Conservation (phyloP, 2,797 vertebrate species). For the Mormyrus hasselquistii region DNA sequence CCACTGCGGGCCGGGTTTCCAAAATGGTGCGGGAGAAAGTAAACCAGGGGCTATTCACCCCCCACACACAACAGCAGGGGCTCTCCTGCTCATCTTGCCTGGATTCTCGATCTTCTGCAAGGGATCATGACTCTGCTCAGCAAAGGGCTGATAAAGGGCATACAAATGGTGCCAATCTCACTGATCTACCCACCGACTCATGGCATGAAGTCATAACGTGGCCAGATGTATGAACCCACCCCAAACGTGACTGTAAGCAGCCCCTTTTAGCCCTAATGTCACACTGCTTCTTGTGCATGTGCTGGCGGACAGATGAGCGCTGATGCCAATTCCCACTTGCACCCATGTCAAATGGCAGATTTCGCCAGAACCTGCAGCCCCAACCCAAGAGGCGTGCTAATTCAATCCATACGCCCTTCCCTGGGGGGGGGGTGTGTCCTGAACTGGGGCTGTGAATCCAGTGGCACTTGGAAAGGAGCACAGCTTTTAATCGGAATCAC, state of each 20-base stretch:
- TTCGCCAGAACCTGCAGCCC: not conserved
- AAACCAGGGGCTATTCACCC: not conserved
- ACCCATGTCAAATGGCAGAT: not conserved
- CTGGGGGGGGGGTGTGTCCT: not conserved
- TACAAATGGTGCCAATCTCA: not conserved
- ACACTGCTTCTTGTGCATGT: not conserved
- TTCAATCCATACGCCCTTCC: not conserved
- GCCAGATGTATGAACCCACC: not conserved
- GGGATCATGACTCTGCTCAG: not conserved
- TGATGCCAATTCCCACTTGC: not conserved
- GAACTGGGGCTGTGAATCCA: not conserved
- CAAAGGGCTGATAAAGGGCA: not conserved
- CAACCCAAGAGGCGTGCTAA: not conserved
- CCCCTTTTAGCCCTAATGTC: too few species aligned
- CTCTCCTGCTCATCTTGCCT: not conserved
- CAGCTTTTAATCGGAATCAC: not conserved
- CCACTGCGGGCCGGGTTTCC: not conserved
- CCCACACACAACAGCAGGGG: not conserved
- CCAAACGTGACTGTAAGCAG: not conserved
- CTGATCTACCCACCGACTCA: not conserved
- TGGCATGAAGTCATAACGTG: not conserved
- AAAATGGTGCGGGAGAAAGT: constrained; percentile 12
- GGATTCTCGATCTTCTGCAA: not conserved
- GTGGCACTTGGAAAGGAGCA: not conserved
- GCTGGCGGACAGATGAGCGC: not conserved